Percentiles rank a stretch among this genome's conserved stretches.
These are phyloP conservation scores for Mactromeris polynyma DNA, from an alignment of 2,888 invertebrate genomes.

Conservation along the genomic window DNA sequence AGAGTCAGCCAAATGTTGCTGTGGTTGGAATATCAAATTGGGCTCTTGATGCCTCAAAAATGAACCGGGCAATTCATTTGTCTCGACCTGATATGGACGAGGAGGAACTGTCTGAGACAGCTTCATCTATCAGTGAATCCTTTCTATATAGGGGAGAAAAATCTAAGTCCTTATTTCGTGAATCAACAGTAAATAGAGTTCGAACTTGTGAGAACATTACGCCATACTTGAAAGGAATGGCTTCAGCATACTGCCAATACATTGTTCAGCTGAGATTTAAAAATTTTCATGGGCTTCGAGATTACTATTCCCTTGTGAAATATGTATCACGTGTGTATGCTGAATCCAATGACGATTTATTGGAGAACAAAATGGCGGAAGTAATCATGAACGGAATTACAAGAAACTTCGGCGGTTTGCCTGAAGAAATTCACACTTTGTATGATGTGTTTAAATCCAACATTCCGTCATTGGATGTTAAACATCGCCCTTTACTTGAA, in stretches of 20 bases:
- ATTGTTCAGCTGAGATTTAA: conserved; percentile 52
- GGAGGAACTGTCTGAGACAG: conserved; percentile 75
- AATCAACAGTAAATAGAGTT: neutral
- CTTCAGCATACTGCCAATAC: conserved; percentile 49
- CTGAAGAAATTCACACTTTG: conserved; percentile 57
- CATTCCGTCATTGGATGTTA: neutral
- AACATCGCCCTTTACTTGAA: conserved; percentile 45
- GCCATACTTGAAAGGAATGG: conserved; percentile 40
- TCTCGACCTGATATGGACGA: conserved; percentile 78
- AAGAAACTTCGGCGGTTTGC: conserved; percentile 77
- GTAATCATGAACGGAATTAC: conserved; percentile 69
- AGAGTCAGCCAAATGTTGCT: conserved; percentile 73
- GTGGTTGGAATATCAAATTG: conserved; percentile 81
- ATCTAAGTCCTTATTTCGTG: neutral
- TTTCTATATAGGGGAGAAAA: conserved; percentile 27
- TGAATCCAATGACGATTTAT: neutral
- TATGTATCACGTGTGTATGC: conserved; percentile 32
- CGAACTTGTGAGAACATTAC: neutral
- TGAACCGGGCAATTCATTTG: conserved; percentile 81
- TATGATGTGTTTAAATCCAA: conserved; percentile 23
- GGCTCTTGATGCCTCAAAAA: conserved; percentile 82
- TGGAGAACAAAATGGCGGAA: conserved; percentile 15
- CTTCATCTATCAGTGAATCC: conserved; percentile 70
- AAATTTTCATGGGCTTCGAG: conserved; percentile 74
- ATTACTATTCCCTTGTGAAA: conserved; percentile 71